Evolutionary conservation across 2,797 vertebrate species (phyloP).

Genomic region (Glossophaga mutica): DNA sequence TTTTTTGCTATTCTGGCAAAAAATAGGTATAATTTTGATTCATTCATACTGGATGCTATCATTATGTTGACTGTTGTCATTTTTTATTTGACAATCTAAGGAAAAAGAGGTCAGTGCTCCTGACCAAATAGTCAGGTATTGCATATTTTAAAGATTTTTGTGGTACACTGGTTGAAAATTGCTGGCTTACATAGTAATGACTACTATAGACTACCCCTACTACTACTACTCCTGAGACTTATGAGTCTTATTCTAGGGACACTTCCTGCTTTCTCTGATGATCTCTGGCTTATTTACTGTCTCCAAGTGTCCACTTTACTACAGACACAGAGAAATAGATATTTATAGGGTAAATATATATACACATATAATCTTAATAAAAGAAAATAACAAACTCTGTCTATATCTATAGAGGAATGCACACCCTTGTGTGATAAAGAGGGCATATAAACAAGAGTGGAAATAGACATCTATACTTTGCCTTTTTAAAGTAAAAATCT

Average conservation of each 20-base stretch:
- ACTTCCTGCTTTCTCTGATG: background rate
- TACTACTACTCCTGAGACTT: background rate
- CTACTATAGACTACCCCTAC: background rate
- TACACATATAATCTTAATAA: background rate
- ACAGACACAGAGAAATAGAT: background rate
- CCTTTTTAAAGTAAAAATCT: background rate
- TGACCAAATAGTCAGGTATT: background rate
- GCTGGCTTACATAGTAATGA: background rate
- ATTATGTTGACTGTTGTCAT: background rate
- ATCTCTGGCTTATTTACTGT: background rate
- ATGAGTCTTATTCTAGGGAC: background rate
- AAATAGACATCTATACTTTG: background rate
- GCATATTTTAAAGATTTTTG: background rate
- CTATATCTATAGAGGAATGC: background rate
- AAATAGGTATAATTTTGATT: background rate
- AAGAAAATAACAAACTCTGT: background rate
- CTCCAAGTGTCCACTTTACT: background rate
- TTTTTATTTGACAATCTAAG: background rate
- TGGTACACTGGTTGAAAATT: background rate
- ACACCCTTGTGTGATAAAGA: background rate
- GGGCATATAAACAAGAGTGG: background rate
- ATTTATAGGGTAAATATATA: background rate
- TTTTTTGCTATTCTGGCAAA: background rate
- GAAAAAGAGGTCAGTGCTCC: background rate
- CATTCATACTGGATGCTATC: background rate